Evolutionary conservation across 2,888 invertebrate species (phyloP).

Genomic region (Protodeltote pygarga): DNA sequence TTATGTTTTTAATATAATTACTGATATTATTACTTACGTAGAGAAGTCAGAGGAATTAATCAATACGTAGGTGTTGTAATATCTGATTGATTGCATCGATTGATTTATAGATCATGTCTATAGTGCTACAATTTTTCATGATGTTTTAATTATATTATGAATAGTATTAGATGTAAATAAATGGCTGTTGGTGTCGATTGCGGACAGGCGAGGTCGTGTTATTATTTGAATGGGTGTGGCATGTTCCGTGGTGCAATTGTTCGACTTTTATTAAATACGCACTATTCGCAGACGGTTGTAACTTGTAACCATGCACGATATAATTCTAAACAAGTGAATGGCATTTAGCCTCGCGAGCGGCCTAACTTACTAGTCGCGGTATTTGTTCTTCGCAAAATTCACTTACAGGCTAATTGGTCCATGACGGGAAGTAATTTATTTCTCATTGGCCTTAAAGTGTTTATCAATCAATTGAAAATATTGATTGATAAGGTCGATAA

Average conservation of each 20-base stretch:
- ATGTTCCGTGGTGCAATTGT: constrained; percentile 46
- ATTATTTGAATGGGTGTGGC: constrained; percentile 68
- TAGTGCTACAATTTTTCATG: not conserved
- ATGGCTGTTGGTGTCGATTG: constrained; percentile 1
- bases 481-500: constrained; percentile 3
- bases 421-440: constrained; percentile 32
- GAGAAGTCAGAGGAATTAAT: too few relatives aligned
- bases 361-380: constrained; percentile 25
- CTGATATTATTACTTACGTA: too few relatives aligned
- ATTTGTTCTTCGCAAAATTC: constrained; percentile 35
- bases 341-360: constrained; percentile 40
- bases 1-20: too few relatives aligned
- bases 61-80: too few relatives aligned
- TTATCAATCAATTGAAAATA: constrained; percentile 15
- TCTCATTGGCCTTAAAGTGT: constrained; percentile 18
- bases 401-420: constrained; percentile 10
- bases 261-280: constrained; percentile 32
- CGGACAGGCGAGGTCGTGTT: constrained; percentile 43
- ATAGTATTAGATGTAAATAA: constrained; percentile 2
- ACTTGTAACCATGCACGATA: constrained; percentile 42
- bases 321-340: constrained; percentile 47
- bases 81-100: constrained; percentile 10
- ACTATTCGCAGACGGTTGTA: constrained; percentile 44
- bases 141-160: constrained; percentile 21
- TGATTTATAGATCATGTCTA: constrained; percentile 22